Evolutionary conservation across 2,888 invertebrate genomes (phyloP).

Genomic region (Stratiomys singularior): DNA sequence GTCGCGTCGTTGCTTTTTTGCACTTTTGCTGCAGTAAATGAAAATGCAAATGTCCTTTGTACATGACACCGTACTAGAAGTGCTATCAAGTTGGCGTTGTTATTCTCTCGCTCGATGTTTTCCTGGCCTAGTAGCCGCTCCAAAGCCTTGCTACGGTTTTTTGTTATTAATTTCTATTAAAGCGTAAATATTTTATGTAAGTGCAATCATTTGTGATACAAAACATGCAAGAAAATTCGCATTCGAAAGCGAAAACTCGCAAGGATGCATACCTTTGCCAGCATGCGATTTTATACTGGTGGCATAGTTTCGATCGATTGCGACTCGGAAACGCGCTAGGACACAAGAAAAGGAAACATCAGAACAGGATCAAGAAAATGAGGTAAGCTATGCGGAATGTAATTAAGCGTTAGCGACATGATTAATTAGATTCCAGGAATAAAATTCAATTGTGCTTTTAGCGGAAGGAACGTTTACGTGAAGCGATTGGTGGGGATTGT

Average conservation of each 20-base stretch:
- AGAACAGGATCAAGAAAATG: neutral
- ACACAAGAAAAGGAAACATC: neutral
- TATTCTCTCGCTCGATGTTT: neutral
- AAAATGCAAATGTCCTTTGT: slow-evolving; percentile 16
- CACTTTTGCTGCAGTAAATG: slow-evolving; percentile 2
- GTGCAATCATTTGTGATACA: slow-evolving; percentile 30
- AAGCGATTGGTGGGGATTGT: neutral
- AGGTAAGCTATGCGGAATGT: slow-evolving; percentile 33
- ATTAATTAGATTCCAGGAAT: slow-evolving; percentile 30
- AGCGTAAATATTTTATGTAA: slow-evolving; percentile 36
- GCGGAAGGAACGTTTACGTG: slow-evolving; percentile 26
- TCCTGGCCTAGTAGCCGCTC: neutral
- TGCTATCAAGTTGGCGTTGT: neutral
- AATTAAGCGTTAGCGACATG: slow-evolving; percentile 27
- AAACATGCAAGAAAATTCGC: neutral
- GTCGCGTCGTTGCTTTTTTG: slow-evolving; percentile 27
- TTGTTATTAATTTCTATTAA: neutral
- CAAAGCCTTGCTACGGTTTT: neutral
- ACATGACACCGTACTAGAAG: neutral
- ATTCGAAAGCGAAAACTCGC: slow-evolving; percentile 28
- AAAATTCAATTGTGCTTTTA: slow-evolving; percentile 17
- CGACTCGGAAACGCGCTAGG: slow-evolving; percentile 10
- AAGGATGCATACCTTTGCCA: neutral
- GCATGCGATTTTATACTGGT: neutral
- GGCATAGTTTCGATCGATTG: neutral